phyloP scores from a whole-genome alignment of 2,888 invertebrate species.

The Ctenicera cuprea region DNA sequence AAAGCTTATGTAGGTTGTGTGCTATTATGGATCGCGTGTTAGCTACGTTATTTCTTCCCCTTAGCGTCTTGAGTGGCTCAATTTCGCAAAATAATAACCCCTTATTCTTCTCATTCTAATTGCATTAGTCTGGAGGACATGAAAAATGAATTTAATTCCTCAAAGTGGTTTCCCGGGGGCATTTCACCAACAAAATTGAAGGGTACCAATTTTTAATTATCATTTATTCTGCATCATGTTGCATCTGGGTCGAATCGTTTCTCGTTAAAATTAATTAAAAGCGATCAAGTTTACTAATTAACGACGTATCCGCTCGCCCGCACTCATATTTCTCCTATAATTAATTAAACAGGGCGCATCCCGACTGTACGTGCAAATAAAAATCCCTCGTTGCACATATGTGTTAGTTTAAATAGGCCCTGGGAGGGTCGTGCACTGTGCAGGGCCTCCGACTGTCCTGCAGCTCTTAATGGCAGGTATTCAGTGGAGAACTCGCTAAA shows the following conservation, averaged over 20 bases:
- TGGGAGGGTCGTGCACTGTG: slow-evolving; percentile 7
- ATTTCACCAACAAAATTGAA: slow-evolving; percentile 10
- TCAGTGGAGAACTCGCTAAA: slow-evolving; percentile 2
- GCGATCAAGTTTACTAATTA: slow-evolving; percentile 46
- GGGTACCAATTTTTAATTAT: slow-evolving; percentile 40
- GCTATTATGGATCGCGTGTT: slow-evolving; percentile 5
- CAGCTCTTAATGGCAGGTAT: slow-evolving; percentile 37
- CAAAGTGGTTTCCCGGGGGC: slow-evolving; percentile 20
- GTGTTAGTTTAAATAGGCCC: slow-evolving; percentile 23
- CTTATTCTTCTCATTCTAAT: slow-evolving; percentile 18
- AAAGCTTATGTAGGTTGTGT: background rate
- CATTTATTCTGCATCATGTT: slow-evolving; percentile 40
- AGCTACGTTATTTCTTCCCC: background rate
- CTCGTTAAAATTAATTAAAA: slow-evolving; percentile 48
- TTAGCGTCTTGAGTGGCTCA: background rate
- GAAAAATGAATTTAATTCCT: slow-evolving; percentile 28
- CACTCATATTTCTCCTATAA: slow-evolving; percentile 29
- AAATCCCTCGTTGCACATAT: slow-evolving; percentile 20
- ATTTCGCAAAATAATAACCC: slow-evolving; percentile 27
- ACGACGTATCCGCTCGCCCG: slow-evolving; percentile 20
- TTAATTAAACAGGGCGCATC: slow-evolving; percentile 36
- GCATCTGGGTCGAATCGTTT: slow-evolving; percentile 38
- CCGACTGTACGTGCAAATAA: slow-evolving; percentile 29
- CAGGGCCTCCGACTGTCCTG: slow-evolving; percentile 3
- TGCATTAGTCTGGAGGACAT: slow-evolving; percentile 21